Evolutionary conservation across 2,797 vertebrate species (phyloP).

Genomic region (Meda fulgida): DNA sequence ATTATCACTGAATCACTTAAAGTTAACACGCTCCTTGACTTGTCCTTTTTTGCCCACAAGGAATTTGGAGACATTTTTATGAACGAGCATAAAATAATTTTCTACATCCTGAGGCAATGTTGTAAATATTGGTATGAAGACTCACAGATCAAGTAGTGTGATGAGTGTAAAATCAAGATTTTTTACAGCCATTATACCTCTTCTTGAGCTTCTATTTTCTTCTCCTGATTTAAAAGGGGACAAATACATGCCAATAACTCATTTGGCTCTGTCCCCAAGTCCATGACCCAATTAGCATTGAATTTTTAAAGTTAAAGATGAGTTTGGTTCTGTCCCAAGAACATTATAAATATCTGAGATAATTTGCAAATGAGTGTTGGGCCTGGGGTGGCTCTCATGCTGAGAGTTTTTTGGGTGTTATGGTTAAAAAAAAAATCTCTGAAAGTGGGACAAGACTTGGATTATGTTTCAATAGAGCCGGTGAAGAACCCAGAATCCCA

Average conservation of each 20-base stretch:
- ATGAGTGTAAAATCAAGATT: background rate
- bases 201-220: background rate
- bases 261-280: conserved; percentile 41
- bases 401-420: conserved; percentile 32
- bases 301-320: conserved; percentile 49
- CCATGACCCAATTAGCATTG: conserved; percentile 58
- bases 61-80: conserved; percentile 15
- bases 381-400: conserved; percentile 48
- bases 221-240: too few species aligned
- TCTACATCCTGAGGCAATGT: background rate
- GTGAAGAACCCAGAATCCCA: conserved; percentile 22
- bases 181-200: background rate
- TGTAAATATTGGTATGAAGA: background rate
- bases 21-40: background rate
- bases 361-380: conserved; percentile 61
- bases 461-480: conserved; percentile 43
- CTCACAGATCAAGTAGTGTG: background rate
- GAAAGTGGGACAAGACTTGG: conserved; percentile 46
- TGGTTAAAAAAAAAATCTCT: background rate
- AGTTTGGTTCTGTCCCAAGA: conserved; percentile 56
- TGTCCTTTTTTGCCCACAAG: background rate
- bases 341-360: conserved; percentile 61
- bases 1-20: too few species aligned
- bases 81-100: background rate
- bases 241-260: conserved; percentile 10